Evolutionary conservation across 2,888 invertebrate genomes (phyloP).

Genomic region (Pocota personata): DNA sequence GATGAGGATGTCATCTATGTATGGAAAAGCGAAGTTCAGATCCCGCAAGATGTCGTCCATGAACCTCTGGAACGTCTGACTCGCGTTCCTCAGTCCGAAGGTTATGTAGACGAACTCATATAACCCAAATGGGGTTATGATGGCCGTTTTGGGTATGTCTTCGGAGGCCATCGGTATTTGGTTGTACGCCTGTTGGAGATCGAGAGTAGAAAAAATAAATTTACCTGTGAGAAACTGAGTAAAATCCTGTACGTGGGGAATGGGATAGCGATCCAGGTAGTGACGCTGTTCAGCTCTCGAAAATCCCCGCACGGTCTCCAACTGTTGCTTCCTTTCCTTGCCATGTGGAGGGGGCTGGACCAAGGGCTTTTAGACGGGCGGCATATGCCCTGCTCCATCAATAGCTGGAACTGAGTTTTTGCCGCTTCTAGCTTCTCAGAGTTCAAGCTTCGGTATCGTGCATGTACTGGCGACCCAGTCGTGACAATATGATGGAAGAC

Average conservation of each 20-base stretch:
- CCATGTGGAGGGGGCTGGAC: not conserved
- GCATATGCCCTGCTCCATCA: not conserved
- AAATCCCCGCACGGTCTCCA: not conserved
- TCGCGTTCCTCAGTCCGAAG: slow-evolving; percentile 78
- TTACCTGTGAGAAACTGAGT: not conserved
- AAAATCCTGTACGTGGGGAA: not conserved
- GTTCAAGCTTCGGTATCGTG: not conserved
- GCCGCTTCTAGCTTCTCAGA: not conserved
- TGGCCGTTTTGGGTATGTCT: slow-evolving; percentile 59
- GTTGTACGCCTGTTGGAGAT: slow-evolving; percentile 27
- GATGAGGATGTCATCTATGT: slow-evolving; percentile 17
- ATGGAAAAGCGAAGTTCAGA: not conserved
- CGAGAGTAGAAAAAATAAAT: not conserved
- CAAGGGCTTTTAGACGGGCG: not conserved
- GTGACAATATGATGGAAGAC: not conserved
- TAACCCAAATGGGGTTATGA: slow-evolving; percentile 79
- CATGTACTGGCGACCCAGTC: not conserved
- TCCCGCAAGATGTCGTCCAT: slow-evolving; percentile 43
- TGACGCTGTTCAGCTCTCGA: not conserved
- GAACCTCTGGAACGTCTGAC: slow-evolving; percentile 77
- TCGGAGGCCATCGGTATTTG: slow-evolving; percentile 23
- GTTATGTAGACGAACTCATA: slow-evolving; percentile 78
- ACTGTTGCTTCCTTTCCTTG: not conserved
- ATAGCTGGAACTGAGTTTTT: not conserved
- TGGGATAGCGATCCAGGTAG: not conserved